A percentile compares a stretch with the other conserved stretches of the same genome.
Conservation (phyloP, 2,113 vertebrate genomes). For the Drymodes brunneopygia region DNA sequence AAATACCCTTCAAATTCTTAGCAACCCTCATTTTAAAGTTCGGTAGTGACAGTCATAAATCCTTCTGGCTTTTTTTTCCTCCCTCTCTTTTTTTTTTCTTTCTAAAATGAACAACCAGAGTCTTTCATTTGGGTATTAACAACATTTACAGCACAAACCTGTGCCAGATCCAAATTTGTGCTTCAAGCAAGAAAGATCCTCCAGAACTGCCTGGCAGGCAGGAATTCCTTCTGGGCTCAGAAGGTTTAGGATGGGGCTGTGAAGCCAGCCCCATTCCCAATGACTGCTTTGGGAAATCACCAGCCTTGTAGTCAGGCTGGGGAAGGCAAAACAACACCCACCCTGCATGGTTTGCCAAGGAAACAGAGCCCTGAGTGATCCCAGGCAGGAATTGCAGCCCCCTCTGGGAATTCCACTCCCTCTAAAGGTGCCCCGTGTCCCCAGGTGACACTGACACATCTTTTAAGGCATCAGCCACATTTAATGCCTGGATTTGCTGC, state of each 20-base stretch:
- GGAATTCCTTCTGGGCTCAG: neutral
- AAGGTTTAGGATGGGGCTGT: neutral
- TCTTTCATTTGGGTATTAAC: neutral
- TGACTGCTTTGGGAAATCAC: neutral
- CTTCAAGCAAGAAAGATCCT: neutral
- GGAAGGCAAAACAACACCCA: neutral
- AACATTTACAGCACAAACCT: neutral
- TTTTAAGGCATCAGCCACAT: neutral
- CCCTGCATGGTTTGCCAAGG: neutral
- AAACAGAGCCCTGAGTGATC: neutral
- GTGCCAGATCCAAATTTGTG: neutral
- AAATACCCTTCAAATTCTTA: neutral
- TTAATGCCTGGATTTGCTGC: neutral
- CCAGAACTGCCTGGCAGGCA: neutral
- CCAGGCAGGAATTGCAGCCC: neutral
- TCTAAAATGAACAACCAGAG: neutral
- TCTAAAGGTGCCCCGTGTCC: neutral
- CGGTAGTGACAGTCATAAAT: neutral
- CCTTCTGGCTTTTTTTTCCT: neutral
- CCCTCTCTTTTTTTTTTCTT: too few relatives aligned
- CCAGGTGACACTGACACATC: neutral
- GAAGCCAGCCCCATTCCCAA: neutral
- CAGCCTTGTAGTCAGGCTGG: neutral
- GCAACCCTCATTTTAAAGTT: neutral
- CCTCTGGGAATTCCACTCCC: neutral